Conservation (phyloP, 2,113 vertebrate genomes). For the Tachuris rubrigastra region DNA sequence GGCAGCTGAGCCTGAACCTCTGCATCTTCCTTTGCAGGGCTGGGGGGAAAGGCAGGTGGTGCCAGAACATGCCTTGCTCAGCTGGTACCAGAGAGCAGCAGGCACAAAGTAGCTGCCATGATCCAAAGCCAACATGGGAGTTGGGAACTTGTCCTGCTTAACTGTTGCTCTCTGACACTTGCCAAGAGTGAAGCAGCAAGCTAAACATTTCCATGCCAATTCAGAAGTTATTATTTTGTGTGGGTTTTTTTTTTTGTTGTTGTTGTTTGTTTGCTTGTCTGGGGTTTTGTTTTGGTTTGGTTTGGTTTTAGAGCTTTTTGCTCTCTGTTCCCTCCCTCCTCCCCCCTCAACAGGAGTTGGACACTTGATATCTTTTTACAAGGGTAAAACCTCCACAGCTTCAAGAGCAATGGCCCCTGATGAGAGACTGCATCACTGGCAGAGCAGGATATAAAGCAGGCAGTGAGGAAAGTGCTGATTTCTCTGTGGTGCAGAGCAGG, state of each 20-base stretch:
- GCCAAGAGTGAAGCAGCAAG: background rate
- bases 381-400: background rate
- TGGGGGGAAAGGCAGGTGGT: fast-evolving
- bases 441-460: background rate
- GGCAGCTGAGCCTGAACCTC: background rate
- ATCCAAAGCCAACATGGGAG: fast-evolving
- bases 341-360: background rate
- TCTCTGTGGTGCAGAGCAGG: background rate
- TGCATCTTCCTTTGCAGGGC: too few relatives aligned
- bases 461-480: background rate
- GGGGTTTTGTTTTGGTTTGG: too few relatives aligned
- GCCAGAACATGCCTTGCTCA: background rate
- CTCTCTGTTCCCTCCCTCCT: background rate
- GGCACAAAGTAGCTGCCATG: fast-evolving
- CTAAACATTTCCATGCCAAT: background rate
- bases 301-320: background rate
- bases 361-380: background rate
- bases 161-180: background rate
- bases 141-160: background rate
- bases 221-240: background rate
- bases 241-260: background rate
- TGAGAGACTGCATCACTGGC: background rate
- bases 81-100: fast-evolving
- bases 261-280: too few relatives aligned
- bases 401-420: background rate